Evolutionary conservation across 2,797 vertebrate species (phyloP).

Genomic region (Chelonia mydas): DNA sequence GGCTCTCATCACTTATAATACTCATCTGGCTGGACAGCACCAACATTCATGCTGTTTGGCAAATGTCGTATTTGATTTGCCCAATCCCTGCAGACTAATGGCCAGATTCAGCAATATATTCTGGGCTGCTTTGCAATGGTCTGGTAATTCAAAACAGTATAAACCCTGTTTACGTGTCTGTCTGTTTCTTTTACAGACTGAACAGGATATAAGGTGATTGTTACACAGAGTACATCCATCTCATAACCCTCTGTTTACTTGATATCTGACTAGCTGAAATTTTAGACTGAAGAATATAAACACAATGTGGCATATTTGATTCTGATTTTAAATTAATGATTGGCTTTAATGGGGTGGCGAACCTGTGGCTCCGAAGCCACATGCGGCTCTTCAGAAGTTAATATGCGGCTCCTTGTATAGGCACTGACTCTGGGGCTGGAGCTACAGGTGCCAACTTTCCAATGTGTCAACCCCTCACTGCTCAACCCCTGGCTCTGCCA

Average conservation of each 20-base stretch:
- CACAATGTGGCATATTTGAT: not conserved
- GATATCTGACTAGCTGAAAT: not conserved
- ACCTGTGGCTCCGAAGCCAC: too few relatives aligned
- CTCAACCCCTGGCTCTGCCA: too few relatives aligned
- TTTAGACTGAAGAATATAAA: not conserved
- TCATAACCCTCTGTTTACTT: constrained; percentile 3
- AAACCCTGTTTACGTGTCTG: not conserved
- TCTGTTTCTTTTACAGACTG: constrained; percentile 8
- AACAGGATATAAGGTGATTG: not conserved
- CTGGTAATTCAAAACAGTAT: not conserved
- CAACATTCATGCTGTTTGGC: not conserved
- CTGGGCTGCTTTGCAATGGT: not conserved
- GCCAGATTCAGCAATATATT: not conserved
- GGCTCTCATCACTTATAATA: not conserved
- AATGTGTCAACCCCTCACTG: too few relatives aligned
- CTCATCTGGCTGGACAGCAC: not conserved
- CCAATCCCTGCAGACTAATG: not conserved
- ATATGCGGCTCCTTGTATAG: too few relatives aligned
- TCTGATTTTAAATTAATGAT: not conserved
- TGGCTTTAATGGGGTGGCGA: not conserved
- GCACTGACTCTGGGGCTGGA: too few relatives aligned
- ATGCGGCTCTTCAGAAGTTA: too few relatives aligned
- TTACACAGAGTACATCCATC: not conserved
- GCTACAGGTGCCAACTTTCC: too few relatives aligned
- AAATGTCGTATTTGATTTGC: not conserved